Evolutionary conservation across 64 coral and sea anemone species (phyloP), one percentile per base, ranked within the genome.

Genomic region (Montipora efflorescens): DNA sequence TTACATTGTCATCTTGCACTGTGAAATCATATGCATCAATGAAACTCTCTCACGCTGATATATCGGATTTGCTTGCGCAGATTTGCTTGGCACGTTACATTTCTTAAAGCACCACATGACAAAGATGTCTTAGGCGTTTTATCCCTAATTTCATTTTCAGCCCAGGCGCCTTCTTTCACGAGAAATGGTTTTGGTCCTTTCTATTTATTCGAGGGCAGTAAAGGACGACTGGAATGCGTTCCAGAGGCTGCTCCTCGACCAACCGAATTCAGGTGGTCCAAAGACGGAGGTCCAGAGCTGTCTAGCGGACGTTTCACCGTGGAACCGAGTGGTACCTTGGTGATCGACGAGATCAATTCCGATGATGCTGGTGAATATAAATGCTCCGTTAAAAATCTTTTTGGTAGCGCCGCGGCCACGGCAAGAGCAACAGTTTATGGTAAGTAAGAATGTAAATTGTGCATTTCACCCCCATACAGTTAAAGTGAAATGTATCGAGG

Each of bases 241-340:
- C 79, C 89, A 25, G 79, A 91, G 22, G 89, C 89, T 3, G 89
- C 89, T 4, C 89, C 89, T 81, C 23, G 28, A 11, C 76, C 89
- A 5, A 16, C 47, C 5, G 16, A 16, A 21, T 75, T 75, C 36
- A 48, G 15, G 18, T 91, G 89, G 89, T 23, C 14, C n/a, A 79
- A 91, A 12, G 23, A 81, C 8, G 77, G 36, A 2, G 36, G 46
- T 7, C 14, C 69, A n/a, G 15, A 22, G 8, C 19, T 91, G 8
- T 7, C 14, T 12, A 49, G 66, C 5, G 28, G 59, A 8, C 59
- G 12, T 5, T 91, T 81, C 57, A 67, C 18, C 8, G 7, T 81
- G 46, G 77, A 58, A 53, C 6, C 0, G 6, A 10, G 57, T n/a
- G 69, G 69, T 8, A 80, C 89, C 5, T 78, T 91, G 12, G 45